Percentiles rank a stretch among this genome's conserved stretches.
Evolutionary conservation across 2,797 vertebrate genomes (phyloP).

Genomic region (Bucorvus abyssinicus): DNA sequence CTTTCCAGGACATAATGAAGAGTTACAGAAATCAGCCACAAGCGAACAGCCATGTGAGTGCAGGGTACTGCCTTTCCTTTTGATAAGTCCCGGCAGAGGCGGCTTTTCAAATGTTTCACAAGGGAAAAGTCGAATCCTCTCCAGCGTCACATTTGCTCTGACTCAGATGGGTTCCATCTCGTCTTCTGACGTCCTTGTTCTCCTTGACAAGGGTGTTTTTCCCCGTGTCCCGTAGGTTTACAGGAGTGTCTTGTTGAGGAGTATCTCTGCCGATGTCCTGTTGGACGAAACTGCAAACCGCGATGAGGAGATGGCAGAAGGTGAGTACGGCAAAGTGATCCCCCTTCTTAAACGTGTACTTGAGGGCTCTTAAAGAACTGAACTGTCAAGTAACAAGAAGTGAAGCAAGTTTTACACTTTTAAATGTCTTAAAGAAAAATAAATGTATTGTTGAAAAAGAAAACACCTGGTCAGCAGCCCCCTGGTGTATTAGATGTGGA

Average conservation of each 20-base stretch:
- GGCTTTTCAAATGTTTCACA: background rate
- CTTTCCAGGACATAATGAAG: slow-evolving; percentile 98
- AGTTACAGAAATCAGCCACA: slow-evolving; percentile 97
- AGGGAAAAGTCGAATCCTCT: background rate
- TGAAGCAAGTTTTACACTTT: background rate
- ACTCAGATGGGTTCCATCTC: background rate
- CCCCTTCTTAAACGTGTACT: background rate
- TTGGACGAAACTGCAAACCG: slow-evolving; percentile 67
- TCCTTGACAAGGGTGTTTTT: background rate
- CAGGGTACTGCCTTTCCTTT: background rate
- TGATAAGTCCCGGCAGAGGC: no score
- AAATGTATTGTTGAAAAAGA: background rate
- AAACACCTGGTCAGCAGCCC: background rate
- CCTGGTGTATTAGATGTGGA: background rate
- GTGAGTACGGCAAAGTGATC: slow-evolving; percentile 34
- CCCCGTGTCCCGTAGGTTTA: slow-evolving; percentile 83
- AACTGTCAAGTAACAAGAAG: background rate
- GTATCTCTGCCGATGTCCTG: slow-evolving; percentile 17
- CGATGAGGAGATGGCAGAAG: slow-evolving; percentile 74
- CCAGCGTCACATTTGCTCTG: background rate
- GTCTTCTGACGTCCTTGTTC: background rate
- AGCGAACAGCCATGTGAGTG: slow-evolving; percentile 92
- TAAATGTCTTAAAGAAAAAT: background rate
- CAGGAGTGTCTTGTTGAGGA: slow-evolving; percentile 89
- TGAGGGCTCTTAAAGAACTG: background rate